Evolutionary conservation across 2,888 invertebrate species (phyloP).

Genomic region (Lepidonotus clava): DNA sequence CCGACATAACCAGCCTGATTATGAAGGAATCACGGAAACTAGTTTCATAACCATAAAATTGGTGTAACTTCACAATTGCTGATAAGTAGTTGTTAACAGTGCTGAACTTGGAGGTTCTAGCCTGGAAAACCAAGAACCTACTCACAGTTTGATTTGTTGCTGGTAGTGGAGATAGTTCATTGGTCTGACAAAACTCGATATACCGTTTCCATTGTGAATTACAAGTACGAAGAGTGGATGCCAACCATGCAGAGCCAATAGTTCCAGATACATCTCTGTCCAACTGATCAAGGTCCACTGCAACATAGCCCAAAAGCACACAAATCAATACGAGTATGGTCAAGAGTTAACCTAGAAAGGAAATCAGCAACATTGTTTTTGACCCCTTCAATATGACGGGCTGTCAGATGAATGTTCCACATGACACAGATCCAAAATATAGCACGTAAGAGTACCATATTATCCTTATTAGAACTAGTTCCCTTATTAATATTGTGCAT

Average conservation of each 20-base stretch:
- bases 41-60: not conserved
- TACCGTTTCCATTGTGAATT: not conserved
- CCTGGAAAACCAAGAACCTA: not conserved
- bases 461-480: not conserved
- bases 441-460: not conserved
- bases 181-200: not conserved
- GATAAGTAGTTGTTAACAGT: not conserved
- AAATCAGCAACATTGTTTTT: not conserved
- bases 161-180: not conserved
- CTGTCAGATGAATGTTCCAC: not conserved
- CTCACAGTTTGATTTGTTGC: not conserved
- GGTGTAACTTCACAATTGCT: not conserved
- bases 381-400: not conserved
- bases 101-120: not conserved
- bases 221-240: not conserved
- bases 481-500: not conserved
- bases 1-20: not conserved
- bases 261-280: not conserved
- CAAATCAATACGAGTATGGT: not conserved
- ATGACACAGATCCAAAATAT: not conserved
- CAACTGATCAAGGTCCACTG: not conserved
- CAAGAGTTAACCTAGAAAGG: not conserved
- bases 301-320: not conserved
- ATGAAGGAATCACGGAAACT: not conserved
- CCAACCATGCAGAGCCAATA: not conserved